Conservation (phyloP, 2,888 invertebrate genomes). For the Rosalia funebris region DNA sequence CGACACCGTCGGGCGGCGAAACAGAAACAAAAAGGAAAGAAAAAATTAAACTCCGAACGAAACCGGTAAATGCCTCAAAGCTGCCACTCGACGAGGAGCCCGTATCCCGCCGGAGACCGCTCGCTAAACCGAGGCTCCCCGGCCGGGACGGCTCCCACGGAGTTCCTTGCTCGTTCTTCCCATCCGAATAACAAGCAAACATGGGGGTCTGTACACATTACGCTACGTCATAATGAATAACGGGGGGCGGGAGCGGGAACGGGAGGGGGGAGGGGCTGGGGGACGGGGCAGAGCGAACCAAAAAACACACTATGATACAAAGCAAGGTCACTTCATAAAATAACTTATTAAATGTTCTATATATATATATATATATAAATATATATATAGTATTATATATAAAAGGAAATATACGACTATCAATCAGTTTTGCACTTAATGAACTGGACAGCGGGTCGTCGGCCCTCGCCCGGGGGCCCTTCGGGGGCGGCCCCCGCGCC, state of each 20-base stretch:
- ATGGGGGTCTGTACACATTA: conserved; percentile 56
- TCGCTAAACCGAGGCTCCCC: conserved; percentile 24
- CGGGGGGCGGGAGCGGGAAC: conserved; percentile 32
- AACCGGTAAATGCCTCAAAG: conserved; percentile 49
- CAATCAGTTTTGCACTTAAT: conserved; percentile 55
- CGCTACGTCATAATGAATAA: conserved; percentile 48
- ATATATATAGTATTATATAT: conserved; percentile 53
- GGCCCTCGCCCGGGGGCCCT: too few relatives aligned
- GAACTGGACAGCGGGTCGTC: conserved; percentile 47
- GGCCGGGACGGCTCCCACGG: conserved; percentile 10
- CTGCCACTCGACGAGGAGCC: conserved; percentile 40
- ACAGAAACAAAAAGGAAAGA: neutral
- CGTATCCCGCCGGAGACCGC: conserved; percentile 28
- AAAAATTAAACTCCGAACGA: neutral
- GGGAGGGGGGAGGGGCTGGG: conserved; percentile 27
- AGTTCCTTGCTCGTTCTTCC: conserved; percentile 1
- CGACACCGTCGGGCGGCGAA: neutral
- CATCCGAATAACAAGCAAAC: conserved; percentile 42
- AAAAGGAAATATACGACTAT: conserved; percentile 60
- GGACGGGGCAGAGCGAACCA: conserved; percentile 51
- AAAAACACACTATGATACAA: conserved; percentile 67
- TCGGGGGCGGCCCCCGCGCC: neutral
- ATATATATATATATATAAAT: conserved; percentile 54
- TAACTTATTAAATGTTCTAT: conserved; percentile 68
- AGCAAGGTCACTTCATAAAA: conserved; percentile 73